Conservation (phyloP, 2,888 invertebrate species). For the Nesidiocoris tenuis region DNA sequence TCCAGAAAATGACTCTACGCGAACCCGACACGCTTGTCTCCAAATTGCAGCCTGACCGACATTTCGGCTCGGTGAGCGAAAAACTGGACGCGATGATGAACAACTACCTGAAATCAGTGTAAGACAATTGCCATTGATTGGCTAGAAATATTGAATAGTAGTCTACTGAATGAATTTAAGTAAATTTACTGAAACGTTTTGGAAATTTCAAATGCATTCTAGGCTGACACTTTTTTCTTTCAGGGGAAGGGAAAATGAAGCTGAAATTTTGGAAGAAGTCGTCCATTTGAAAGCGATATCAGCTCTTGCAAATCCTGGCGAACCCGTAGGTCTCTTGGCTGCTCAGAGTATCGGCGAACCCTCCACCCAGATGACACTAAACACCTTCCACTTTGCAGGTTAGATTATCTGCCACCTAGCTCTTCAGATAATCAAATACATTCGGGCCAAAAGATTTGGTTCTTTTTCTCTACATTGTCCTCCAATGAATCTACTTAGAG, state of each 20-base stretch:
- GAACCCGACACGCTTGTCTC: constrained; percentile 77
- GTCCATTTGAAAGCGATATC: constrained; percentile 75
- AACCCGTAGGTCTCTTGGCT: constrained; percentile 93
- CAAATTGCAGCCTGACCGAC: constrained; percentile 68
- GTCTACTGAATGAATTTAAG: too few relatives aligned
- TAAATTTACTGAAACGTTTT: too few relatives aligned
- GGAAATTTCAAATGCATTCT: not conserved
- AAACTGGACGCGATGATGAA: constrained; percentile 68
- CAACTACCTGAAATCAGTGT: constrained; percentile 60
- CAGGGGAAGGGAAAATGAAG: constrained; percentile 52
- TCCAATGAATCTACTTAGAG: too few relatives aligned
- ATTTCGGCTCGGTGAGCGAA: constrained; percentile 84
- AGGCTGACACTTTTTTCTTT: not conserved
- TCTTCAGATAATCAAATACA: not conserved
- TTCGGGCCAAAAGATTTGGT: too few relatives aligned
- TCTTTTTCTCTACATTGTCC: too few relatives aligned
- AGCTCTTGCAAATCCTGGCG: constrained; percentile 83
- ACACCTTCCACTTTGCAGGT: constrained; percentile 99
- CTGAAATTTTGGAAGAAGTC: constrained; percentile 63
- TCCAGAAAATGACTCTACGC: constrained; percentile 55
- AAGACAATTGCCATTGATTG: too few relatives aligned
- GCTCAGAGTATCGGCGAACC: constrained; percentile 99
- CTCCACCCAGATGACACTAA: constrained; percentile 99
- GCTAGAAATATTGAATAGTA: too few relatives aligned
- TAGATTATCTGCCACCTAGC: not conserved